Evolutionary conservation across 37 sponge, comb jelly and placozoan genomes (phyloP), one percentile per base, ranked within the genome.

Genomic region (Spongilla lacustris): DNA sequence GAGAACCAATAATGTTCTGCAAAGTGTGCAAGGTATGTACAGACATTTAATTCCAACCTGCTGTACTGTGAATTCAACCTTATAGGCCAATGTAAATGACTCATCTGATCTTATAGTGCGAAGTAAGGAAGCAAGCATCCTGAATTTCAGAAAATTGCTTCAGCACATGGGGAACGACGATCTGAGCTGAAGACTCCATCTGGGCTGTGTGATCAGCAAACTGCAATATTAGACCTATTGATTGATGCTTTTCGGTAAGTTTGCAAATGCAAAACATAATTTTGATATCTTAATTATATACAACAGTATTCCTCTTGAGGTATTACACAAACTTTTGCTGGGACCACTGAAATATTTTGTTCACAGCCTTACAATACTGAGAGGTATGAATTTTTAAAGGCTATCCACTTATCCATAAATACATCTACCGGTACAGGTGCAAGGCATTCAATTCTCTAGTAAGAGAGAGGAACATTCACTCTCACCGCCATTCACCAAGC

Each of bases 351-450:
- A 78, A 29, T 78, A 78, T 14, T 49, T 78, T 21, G 26, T 78
- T 30, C n/a, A 30, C 28, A 26, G 25, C n/a, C 50, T 49, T 87
- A 73, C 70, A 87, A 71, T 37, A 87, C 87, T 70, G 80, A 80
- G 50, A 87, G 87, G 87, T 85, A 58, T 17, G 58, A 58, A 58
- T 58, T 58, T 58, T 58, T 58, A 19, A 58, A 58, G 58, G 58
- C 58, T 58, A 58, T 58, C 58, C 33, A 35, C 25, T 31, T 26
- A 76, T 25, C 76, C 36, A 31, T 35, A 31, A 36, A 36, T 35
- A 76, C 58, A 58, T 58, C 58, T 58, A 36, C 25, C 25, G 25
- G 25, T 76, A 76, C 36, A 76, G 76, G 36, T 76, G 76, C 12
- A 48, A 76, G 36, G 33, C 35, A 19, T 76, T 76, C 76, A 76